Percentiles rank a stretch among this genome's conserved stretches.
Conservation (phyloP, 2,797 vertebrate genomes). For the Mionectes olivaceus region DNA sequence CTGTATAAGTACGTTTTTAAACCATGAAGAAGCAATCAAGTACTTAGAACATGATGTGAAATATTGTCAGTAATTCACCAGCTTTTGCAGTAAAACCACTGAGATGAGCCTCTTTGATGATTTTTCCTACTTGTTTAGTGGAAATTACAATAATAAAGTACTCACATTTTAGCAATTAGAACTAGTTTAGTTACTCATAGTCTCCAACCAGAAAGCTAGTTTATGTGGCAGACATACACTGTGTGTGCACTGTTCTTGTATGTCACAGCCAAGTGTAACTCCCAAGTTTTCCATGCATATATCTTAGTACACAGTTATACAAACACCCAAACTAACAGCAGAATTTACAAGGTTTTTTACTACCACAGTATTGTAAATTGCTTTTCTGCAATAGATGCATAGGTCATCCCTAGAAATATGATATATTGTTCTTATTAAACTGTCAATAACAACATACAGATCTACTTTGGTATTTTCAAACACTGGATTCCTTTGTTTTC, state of each 20-base stretch:
- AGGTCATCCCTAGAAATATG: background rate
- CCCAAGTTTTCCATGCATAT: background rate
- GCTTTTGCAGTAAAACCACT: background rate
- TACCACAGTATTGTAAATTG: background rate
- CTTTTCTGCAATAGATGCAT: background rate
- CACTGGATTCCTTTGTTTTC: conserved; percentile 21
- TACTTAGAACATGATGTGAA: background rate
- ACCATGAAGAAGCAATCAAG: background rate
- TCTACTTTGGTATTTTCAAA: background rate
- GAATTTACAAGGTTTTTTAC: background rate
- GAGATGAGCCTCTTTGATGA: background rate
- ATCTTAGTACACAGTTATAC: background rate
- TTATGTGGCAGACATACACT: background rate
- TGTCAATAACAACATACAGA: background rate
- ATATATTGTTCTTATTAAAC: background rate
- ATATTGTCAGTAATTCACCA: background rate
- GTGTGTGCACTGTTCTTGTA: background rate
- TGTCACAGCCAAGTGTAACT: background rate
- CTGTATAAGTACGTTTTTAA: background rate
- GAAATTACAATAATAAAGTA: background rate
- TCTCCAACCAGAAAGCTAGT: background rate
- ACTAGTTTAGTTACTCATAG: background rate
- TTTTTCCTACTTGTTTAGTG: background rate
- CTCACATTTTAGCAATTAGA: background rate
- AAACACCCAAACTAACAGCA: background rate